Conservation (phyloP, 2,113 vertebrate genomes). For the Chauna torquata region DNA sequence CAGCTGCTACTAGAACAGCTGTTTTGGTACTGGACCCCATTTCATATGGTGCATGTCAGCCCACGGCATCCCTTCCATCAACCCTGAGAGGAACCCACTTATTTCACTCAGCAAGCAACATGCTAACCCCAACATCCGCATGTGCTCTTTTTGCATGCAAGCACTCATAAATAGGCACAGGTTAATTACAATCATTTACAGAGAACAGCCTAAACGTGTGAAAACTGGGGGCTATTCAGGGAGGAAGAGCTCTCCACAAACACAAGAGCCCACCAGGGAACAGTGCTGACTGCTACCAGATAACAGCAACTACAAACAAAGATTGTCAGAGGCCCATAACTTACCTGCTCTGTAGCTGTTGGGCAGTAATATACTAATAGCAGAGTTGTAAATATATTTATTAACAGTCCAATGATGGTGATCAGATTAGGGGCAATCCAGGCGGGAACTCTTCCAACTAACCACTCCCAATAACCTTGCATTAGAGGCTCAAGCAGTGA, state of each 20-base stretch:
- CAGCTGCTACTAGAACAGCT: rapidly evolving
- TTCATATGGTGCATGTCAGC: rapidly evolving
- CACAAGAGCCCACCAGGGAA: background rate
- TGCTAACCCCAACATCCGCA: background rate
- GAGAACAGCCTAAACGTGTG: rapidly evolving
- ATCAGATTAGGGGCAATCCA: constrained; percentile 98
- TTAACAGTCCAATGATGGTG: constrained; percentile 92
- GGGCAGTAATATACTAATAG: constrained; percentile 95
- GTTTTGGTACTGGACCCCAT: background rate
- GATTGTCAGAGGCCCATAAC: background rate
- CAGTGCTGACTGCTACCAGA: background rate
- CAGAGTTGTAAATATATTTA: constrained; percentile 95
- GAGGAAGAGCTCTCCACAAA: background rate
- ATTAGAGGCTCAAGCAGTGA: constrained; percentile 97
- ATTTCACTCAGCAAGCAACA: rapidly evolving
- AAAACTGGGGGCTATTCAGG: rapidly evolving
- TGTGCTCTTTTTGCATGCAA: rapidly evolving
- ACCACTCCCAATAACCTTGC: constrained; percentile 98
- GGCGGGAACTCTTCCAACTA: constrained; percentile 88
- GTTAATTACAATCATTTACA: background rate
- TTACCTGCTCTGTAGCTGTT: constrained; percentile 95
- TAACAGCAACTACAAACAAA: rapidly evolving
- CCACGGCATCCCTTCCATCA: background rate
- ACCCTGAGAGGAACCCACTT: background rate
- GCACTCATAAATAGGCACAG: background rate